phyloP scores from a whole-genome alignment of 2,113 vertebrate genomes.

The Upupa epops region DNA sequence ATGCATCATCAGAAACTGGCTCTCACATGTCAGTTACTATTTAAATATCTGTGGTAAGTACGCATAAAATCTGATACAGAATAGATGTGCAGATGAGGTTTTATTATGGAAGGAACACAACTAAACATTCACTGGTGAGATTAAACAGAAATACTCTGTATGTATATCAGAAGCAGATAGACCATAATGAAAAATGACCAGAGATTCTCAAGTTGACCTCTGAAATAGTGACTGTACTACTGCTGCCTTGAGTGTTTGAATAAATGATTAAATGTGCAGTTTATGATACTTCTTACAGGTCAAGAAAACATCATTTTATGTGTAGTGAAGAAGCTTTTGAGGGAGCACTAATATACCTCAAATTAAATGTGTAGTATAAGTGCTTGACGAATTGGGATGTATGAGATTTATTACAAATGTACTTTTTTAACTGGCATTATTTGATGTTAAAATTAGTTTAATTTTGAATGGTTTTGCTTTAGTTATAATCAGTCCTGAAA shows the following conservation, averaged over 20 bases:
- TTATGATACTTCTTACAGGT: background rate
- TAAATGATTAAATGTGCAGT: background rate
- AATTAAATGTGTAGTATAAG: background rate
- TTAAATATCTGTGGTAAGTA: background rate
- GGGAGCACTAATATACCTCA: background rate
- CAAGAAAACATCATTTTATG: background rate
- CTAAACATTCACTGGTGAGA: background rate
- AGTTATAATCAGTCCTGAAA: background rate
- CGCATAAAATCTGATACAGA: background rate
- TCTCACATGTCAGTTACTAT: background rate
- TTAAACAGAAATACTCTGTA: background rate
- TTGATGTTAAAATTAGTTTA: background rate
- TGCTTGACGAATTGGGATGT: background rate
- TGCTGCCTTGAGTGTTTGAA: fast-evolving
- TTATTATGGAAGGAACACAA: background rate
- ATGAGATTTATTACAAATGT: background rate
- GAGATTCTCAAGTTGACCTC: background rate
- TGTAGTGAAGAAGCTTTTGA: fast-evolving
- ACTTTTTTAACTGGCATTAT: background rate
- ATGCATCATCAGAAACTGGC: background rate
- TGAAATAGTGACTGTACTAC: background rate
- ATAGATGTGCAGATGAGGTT: background rate
- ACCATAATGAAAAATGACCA: background rate
- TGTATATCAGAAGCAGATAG: background rate
- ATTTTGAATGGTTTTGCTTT: background rate